phyloP scores from a whole-genome alignment of 2,888 invertebrate species.

The Mylabris sibirica region DNA sequence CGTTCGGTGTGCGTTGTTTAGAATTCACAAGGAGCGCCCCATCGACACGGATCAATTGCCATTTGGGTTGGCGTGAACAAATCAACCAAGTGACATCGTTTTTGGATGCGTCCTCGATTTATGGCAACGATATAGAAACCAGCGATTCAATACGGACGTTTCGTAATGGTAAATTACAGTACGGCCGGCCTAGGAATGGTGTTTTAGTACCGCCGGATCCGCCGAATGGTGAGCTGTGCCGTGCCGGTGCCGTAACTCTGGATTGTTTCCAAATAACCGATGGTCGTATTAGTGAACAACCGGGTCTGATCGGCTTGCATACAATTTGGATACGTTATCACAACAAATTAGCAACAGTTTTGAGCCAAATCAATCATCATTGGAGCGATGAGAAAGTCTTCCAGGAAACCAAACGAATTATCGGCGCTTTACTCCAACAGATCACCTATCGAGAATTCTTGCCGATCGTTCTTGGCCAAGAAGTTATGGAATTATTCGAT shows the following conservation, averaged over 20 bases:
- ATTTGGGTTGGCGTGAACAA: constrained; percentile 84
- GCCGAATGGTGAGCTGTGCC: constrained; percentile 71
- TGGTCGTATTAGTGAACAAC: constrained; percentile 80
- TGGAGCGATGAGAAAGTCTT: constrained; percentile 90
- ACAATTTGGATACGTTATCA: constrained; percentile 79
- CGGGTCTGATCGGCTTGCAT: constrained; percentile 78
- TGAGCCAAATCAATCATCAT: constrained; percentile 78
- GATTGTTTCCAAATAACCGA: constrained; percentile 84
- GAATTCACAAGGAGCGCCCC: constrained; percentile 86
- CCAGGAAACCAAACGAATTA: constrained; percentile 83
- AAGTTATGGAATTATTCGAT: constrained; percentile 79
- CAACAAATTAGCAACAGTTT: constrained; percentile 74
- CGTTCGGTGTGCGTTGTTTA: constrained; percentile 76
- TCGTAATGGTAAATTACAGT: constrained; percentile 69
- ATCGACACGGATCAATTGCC: constrained; percentile 80
- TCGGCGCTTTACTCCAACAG: constrained; percentile 83
- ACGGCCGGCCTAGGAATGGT: constrained; percentile 62
- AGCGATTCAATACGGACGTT: constrained; percentile 79
- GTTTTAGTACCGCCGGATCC: constrained; percentile 66
- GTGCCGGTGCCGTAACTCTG: constrained; percentile 74
- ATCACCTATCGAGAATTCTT: constrained; percentile 85
- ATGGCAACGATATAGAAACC: constrained; percentile 77
- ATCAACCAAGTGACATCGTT: constrained; percentile 85
- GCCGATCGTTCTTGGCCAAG: constrained; percentile 76
- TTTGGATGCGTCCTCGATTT: constrained; percentile 83